Conservation (phyloP, 2,113 vertebrate species). For the Cairina moschata region DNA sequence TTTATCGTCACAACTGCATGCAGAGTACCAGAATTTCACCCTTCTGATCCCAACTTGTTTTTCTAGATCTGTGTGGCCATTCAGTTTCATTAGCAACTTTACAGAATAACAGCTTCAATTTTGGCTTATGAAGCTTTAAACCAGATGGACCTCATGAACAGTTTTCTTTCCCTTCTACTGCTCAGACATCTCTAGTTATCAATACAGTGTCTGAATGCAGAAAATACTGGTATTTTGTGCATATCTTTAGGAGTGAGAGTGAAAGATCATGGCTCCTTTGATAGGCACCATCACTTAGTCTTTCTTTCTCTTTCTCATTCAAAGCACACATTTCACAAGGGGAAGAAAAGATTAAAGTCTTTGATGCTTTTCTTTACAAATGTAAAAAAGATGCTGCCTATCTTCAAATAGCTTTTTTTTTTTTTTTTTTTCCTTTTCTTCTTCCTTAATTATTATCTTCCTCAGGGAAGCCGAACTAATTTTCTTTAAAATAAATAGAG, state of each 20-base stretch:
- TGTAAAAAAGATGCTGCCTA: background rate
- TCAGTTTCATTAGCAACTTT: background rate
- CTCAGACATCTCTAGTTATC: background rate
- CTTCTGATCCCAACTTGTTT: background rate
- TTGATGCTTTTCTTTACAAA: background rate
- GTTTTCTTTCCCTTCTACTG: background rate
- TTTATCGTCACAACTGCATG: background rate
- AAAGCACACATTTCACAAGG: background rate
- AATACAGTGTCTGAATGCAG: background rate
- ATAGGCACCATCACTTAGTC: background rate
- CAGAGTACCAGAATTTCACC: background rate
- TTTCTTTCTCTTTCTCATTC: background rate
- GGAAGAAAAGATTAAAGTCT: background rate
- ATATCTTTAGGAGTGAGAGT: background rate
- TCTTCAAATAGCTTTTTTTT: background rate
- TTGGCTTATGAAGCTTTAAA: background rate
- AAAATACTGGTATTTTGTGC: background rate
- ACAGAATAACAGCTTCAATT: background rate
- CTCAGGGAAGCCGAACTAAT: constrained; percentile 7
- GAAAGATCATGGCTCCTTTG: background rate
- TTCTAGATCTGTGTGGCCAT: background rate
- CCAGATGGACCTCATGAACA: background rate
- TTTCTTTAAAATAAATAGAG: constrained; percentile 33
- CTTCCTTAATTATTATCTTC: constrained; percentile 21
- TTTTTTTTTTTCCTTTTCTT: background rate